A percentile compares a stretch with the other conserved stretches of the same genome.
Conservation (phyloP, 64 coral and sea anemone species). For the Exaiptasia diaphana region DNA sequence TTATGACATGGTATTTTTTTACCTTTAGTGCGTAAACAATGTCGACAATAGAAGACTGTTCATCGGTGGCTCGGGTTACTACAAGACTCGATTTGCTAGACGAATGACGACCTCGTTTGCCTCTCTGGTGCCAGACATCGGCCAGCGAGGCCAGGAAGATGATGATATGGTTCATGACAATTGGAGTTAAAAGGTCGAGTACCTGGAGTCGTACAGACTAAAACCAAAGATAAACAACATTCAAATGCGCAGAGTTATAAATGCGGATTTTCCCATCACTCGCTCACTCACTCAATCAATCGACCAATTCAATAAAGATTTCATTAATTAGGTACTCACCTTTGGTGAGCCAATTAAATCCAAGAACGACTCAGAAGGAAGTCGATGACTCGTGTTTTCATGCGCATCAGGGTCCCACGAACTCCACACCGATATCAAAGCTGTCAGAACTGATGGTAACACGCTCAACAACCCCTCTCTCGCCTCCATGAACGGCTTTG, state of each 20-base stretch:
- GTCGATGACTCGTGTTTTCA: slow-evolving; percentile 42
- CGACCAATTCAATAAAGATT: not conserved
- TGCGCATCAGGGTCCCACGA: slow-evolving; percentile 60
- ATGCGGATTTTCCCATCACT: not conserved
- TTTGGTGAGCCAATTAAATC: slow-evolving; percentile 79
- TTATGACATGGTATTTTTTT: too few species aligned
- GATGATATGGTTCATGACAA: slow-evolving; percentile 92
- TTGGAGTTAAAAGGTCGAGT: slow-evolving; percentile 79
- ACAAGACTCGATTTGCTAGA: slow-evolving; percentile 9
- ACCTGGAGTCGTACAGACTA: slow-evolving; percentile 85
- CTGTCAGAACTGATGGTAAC: slow-evolving; percentile 66
- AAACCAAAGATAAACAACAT: not conserved
- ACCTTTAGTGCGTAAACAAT: slow-evolving; percentile 88
- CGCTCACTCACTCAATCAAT: too few species aligned
- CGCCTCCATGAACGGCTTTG: slow-evolving; percentile 76
- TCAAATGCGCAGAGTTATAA: not conserved
- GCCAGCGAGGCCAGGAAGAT: slow-evolving; percentile 90
- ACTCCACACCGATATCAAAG: slow-evolving; percentile 81
- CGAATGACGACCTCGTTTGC: slow-evolving; percentile 33
- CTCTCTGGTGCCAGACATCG: slow-evolving; percentile 89
- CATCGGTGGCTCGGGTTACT: slow-evolving; percentile 65
- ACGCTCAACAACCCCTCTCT: slow-evolving; percentile 81
- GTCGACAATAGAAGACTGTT: slow-evolving; percentile 74
- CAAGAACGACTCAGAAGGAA: slow-evolving; percentile 37
- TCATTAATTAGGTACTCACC: not conserved